Conservation (phyloP, 2,888 invertebrate genomes). For the Cheilosia vernalis region DNA sequence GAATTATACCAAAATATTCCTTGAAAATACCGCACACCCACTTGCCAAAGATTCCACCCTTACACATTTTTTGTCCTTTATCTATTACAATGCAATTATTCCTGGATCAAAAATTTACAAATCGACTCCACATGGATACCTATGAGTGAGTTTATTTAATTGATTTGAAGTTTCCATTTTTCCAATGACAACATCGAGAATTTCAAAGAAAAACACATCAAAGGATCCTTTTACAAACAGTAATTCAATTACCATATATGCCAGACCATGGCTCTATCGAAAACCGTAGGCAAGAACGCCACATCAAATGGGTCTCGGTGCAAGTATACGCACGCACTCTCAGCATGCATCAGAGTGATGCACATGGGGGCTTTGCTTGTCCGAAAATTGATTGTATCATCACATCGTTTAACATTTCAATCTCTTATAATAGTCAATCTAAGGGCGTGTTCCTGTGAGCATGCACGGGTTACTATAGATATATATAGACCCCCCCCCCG, state of each 20-base stretch:
- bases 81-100: conserved; percentile 38
- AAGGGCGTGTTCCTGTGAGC: conserved; percentile 38
- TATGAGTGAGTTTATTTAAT: too few species aligned
- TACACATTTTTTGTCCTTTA: neutral
- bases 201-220: neutral
- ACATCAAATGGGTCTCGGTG: conserved; percentile 6
- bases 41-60: neutral
- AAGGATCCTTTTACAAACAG: conserved; percentile 15
- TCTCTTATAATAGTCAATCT: conserved; percentile 65
- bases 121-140: neutral
- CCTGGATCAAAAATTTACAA: conserved; percentile 7
- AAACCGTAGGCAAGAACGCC: conserved; percentile 1
- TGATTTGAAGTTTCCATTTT: too few species aligned
- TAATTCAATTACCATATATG: conserved; percentile 48
- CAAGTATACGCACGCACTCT: conserved; percentile 2
- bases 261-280: neutral
- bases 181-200: too few species aligned
- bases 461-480: conserved; percentile 5
- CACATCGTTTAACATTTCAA: conserved; percentile 71
- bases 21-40: too few species aligned
- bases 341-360: conserved; percentile 13
- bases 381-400: conserved; percentile 72
- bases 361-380: conserved; percentile 45
- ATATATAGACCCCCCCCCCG: neutral
- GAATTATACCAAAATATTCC: neutral